Conservation (phyloP, 2,888 invertebrate genomes). For the Drosophila diplacantha region DNA sequence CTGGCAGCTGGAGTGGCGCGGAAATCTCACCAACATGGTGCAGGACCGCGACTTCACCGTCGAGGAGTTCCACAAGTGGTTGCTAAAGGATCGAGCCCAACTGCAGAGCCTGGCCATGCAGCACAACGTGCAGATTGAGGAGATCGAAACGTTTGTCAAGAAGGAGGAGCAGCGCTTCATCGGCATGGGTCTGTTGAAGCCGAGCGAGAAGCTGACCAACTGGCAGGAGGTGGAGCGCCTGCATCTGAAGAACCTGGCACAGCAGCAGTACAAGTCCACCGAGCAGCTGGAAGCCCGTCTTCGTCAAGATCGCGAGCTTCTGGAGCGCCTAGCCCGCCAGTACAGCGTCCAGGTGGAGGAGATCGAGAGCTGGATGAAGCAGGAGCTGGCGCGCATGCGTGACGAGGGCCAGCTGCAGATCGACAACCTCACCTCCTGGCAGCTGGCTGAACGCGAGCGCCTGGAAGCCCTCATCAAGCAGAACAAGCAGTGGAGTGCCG, state of each 20-base stretch:
- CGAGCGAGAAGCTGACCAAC: constrained; percentile 72
- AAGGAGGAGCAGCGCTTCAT: constrained; percentile 73
- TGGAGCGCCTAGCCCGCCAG: constrained; percentile 71
- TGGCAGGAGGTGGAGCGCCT: constrained; percentile 76
- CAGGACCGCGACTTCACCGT: constrained; percentile 74
- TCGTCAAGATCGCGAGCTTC: constrained; percentile 72
- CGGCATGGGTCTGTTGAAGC: constrained; percentile 73
- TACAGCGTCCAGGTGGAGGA: constrained; percentile 76
- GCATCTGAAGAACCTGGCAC: constrained; percentile 72
- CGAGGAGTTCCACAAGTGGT: constrained; percentile 75
- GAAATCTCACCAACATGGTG: constrained; percentile 72
- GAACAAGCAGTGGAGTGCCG: constrained; percentile 72
- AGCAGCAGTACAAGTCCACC: constrained; percentile 73
- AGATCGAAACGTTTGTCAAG: constrained; percentile 74
- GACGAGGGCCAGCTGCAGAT: constrained; percentile 75
- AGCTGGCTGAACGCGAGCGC: constrained; percentile 72
- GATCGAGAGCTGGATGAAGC: constrained; percentile 74
- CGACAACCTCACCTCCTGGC: constrained; percentile 74
- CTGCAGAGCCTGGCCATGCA: constrained; percentile 73
- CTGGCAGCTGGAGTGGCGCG: constrained; percentile 75
- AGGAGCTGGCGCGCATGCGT: constrained; percentile 73
- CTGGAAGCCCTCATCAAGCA: constrained; percentile 66
- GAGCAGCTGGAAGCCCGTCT: constrained; percentile 75
- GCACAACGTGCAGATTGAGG: constrained; percentile 74
- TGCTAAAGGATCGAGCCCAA: constrained; percentile 70